These are phyloP conservation scores for Petrocephalus microphthalmus DNA, from an alignment of 2,113 vertebrate genomes.

Conservation along the genomic window DNA sequence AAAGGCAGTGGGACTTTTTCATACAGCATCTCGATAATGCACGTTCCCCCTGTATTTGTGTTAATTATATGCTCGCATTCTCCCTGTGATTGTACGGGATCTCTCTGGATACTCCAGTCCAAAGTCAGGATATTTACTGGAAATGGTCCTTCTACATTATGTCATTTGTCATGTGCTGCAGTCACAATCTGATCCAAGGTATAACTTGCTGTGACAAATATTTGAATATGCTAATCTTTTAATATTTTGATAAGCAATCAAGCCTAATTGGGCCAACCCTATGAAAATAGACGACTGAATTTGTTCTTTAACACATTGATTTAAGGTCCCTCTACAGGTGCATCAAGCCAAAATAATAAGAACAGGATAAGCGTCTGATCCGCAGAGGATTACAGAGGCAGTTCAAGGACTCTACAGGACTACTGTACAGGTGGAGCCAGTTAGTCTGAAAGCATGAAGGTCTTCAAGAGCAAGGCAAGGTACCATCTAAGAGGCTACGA, in stretches of 20 bases:
- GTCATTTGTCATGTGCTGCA: neutral
- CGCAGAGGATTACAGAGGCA: neutral
- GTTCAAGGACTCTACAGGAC: neutral
- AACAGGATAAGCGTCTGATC: neutral
- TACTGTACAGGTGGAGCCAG: neutral
- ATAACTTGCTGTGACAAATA: neutral
- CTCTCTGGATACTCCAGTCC: neutral
- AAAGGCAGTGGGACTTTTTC: neutral
- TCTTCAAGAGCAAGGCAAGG: neutral
- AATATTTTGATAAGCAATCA: neutral
- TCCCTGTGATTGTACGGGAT: neutral
- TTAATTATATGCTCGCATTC: neutral
- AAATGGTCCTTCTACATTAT: too few relatives aligned
- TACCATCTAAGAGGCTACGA: neutral
- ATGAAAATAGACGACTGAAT: neutral
- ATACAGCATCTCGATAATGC: neutral
- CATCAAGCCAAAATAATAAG: neutral
- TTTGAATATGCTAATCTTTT: neutral
- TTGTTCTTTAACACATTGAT: slow-evolving; percentile 2
- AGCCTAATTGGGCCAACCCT: neutral
- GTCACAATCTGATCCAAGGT: neutral
- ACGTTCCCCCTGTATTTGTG: neutral
- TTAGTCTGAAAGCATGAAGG: neutral
- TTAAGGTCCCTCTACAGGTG: neutral
- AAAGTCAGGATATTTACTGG: too few relatives aligned